Evolutionary conservation across 2,113 vertebrate genomes (phyloP).

Genomic region (Castor canadensis): DNA sequence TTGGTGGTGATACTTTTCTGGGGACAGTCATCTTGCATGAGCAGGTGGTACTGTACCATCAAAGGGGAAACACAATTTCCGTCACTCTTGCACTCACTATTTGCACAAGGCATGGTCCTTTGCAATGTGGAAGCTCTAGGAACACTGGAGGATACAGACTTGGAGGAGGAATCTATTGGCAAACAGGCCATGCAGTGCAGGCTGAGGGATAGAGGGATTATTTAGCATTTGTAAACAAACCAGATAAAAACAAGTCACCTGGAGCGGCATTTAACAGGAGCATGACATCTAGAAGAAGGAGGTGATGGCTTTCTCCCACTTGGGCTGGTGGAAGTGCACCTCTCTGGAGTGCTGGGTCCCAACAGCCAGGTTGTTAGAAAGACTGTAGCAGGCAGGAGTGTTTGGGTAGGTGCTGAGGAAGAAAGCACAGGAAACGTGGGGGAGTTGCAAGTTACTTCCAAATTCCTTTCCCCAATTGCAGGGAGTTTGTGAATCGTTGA

Average conservation of each 20-base stretch:
- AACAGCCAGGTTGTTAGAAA: neutral
- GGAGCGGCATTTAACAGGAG: neutral
- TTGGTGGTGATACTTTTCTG: neutral
- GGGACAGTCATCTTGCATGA: no score
- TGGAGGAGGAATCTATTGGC: neutral
- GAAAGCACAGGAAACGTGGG: neutral
- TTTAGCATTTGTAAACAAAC: neutral
- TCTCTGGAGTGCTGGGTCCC: neutral
- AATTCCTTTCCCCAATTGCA: neutral
- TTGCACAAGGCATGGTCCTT: neutral
- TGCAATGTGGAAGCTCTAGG: neutral
- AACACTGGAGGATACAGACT: neutral
- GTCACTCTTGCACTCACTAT: neutral
- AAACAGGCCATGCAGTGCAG: neutral
- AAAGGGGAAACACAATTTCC: neutral
- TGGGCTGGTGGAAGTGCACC: neutral
- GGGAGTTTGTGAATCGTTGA: neutral
- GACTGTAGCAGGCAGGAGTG: neutral
- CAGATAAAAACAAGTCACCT: neutral
- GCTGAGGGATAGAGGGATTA: neutral
- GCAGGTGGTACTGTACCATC: neutral
- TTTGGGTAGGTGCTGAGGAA: neutral
- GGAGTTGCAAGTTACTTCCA: neutral
- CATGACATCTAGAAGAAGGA: neutral
- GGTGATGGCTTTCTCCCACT: neutral